These are phyloP conservation scores for Tragelaphus buxtoni DNA, from an alignment of 2,113 vertebrate genomes.

Conservation along the genomic window DNA sequence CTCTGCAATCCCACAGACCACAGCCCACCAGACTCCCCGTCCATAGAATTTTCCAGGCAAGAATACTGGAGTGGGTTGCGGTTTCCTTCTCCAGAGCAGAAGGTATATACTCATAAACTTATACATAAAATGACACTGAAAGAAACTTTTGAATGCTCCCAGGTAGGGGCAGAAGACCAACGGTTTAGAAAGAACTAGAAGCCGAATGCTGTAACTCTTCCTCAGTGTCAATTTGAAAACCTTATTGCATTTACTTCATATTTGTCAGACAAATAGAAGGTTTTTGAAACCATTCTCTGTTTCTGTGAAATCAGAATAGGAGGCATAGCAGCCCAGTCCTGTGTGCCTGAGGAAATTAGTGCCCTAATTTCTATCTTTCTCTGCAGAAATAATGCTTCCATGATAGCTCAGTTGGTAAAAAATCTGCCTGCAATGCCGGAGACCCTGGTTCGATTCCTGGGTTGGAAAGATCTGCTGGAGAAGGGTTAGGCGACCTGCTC, in stretches of 20 bases:
- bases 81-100: neutral
- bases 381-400: neutral
- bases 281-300: neutral
- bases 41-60: neutral
- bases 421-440: neutral
- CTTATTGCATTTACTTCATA: neutral
- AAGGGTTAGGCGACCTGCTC: neutral
- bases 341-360: neutral
- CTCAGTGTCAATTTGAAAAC: neutral
- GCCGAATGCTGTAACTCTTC: neutral
- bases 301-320: neutral
- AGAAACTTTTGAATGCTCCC: neutral
- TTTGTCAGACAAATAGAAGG: neutral
- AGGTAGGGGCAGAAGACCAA: neutral
- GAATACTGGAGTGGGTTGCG: neutral
- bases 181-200: neutral
- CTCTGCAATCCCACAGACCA: accelerated
- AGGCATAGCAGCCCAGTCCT: neutral
- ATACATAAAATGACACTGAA: neutral
- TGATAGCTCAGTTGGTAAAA: neutral
- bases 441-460: neutral
- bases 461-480: neutral
- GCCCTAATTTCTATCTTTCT: neutral
- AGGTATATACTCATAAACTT: neutral
- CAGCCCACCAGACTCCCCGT: neutral